These are phyloP conservation scores for Caenorhabditis tropicalis DNA, from an alignment of 1,140 invertebrate genomes.

Conservation along the genomic window DNA sequence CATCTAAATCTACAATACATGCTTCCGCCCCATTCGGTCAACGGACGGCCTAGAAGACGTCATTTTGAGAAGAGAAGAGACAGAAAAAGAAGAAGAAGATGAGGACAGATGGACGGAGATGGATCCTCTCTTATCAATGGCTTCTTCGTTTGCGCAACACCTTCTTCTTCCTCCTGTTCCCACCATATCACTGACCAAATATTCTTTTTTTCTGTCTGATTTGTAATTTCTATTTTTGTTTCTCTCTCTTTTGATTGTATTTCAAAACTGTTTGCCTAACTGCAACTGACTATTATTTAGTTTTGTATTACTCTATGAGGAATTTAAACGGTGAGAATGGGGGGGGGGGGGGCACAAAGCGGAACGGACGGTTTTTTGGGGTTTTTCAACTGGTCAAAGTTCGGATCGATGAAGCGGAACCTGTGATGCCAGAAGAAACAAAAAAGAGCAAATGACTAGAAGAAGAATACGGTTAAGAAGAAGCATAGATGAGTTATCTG, in stretches of 20 bases:
- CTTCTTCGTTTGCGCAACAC: conserved; percentile 21
- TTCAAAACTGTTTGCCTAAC: conserved; percentile 20
- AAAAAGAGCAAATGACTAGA: neutral
- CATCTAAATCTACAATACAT: neutral
- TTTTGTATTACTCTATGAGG: neutral
- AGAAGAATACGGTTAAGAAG: neutral
- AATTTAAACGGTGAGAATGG: neutral
- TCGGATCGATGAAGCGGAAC: neutral
- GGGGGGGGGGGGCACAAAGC: neutral
- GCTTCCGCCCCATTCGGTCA: conserved; percentile 13
- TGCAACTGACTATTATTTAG: conserved; percentile 1
- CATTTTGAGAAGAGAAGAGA: neutral
- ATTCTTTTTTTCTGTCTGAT: neutral
- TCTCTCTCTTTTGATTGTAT: neutral
- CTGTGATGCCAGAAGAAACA: neutral
- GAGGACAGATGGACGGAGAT: conserved; percentile 3
- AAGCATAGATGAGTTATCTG: too few species aligned
- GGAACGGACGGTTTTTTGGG: neutral
- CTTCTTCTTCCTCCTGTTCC: neutral
- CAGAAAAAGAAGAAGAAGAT: neutral
- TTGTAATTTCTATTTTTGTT: neutral
- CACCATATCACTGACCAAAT: neutral
- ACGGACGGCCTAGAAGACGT: neutral
- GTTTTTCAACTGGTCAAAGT: conserved; percentile 30
- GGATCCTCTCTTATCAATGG: neutral